These are phyloP conservation scores for Apostichopus leukothele DNA, from an alignment of 53 echinoderm and acorn worm genomes.

Conservation along the genomic window DNA sequence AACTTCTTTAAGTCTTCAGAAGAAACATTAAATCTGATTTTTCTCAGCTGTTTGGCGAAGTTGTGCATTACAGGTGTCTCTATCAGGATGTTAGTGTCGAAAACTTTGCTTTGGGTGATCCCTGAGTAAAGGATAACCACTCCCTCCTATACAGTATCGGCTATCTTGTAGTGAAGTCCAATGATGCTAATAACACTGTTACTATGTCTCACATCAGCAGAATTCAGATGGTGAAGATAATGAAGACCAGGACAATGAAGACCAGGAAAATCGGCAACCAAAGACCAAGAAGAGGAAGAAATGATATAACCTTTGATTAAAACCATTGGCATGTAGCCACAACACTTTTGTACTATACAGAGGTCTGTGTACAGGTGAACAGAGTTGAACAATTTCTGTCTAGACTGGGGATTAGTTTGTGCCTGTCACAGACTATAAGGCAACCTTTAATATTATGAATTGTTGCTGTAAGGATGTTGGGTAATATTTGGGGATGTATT, in stretches of 20 bases:
- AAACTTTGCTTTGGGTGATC: not conserved
- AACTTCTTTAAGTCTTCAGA: no score
- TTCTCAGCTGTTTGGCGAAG: not conserved
- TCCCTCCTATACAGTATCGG: not conserved
- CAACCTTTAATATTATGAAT: no score
- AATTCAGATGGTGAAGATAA: constrained; percentile 36
- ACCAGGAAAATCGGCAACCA: constrained; percentile 46
- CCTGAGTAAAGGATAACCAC: not conserved
- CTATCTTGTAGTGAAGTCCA: not conserved
- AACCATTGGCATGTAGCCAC: no score
- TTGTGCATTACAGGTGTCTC: not conserved
- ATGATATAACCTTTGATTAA: not conserved
- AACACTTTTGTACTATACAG: no score
- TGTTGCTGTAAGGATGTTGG: no score
- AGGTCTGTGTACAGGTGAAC: no score
- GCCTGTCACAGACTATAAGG: no score
- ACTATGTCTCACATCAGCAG: not conserved
- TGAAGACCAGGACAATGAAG: not conserved
- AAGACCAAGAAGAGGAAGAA: constrained; percentile 52
- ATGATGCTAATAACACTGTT: not conserved
- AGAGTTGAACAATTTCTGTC: no score
- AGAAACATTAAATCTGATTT: not conserved
- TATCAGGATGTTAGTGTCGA: no score
- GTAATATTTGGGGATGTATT: no score
- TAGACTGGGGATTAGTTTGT: no score